Evolutionary conservation across 2,113 vertebrate species (phyloP).

Genomic region (Oplegnathus fasciatus): DNA sequence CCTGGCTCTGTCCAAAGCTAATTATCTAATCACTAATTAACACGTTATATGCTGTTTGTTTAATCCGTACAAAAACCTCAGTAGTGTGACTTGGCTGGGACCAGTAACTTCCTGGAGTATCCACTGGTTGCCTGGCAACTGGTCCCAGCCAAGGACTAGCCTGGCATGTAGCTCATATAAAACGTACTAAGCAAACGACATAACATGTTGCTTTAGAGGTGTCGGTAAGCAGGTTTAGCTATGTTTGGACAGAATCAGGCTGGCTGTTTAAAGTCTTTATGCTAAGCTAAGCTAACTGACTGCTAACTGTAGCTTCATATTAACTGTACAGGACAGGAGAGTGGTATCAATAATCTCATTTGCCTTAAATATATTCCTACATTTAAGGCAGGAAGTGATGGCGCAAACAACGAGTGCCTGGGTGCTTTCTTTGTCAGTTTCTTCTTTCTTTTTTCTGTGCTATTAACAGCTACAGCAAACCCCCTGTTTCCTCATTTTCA

Average conservation of each 20-base stretch:
- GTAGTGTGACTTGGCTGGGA: too few relatives aligned
- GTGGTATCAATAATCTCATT: background rate
- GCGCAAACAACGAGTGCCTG: background rate
- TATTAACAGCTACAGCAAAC: background rate
- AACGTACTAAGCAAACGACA: background rate
- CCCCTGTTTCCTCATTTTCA: background rate
- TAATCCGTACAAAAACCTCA: background rate
- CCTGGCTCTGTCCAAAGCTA: background rate
- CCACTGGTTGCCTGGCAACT: too few relatives aligned
- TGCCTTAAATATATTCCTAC: background rate
- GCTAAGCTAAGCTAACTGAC: background rate
- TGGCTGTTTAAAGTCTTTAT: background rate
- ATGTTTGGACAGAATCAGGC: background rate
- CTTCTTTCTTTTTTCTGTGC: background rate
- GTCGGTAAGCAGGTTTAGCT: background rate
- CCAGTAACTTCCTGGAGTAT: background rate
- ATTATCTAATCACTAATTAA: background rate
- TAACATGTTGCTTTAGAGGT: background rate
- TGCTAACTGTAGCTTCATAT: background rate
- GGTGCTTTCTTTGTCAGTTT: background rate
- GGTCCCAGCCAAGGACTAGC: background rate
- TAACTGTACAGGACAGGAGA: background rate
- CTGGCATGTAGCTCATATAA: background rate
- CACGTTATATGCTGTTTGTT: too few relatives aligned
- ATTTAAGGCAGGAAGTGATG: constrained; percentile 1